Evolutionary conservation across 2,888 invertebrate species (phyloP).

Genomic region (Sialis fuliginosa): DNA sequence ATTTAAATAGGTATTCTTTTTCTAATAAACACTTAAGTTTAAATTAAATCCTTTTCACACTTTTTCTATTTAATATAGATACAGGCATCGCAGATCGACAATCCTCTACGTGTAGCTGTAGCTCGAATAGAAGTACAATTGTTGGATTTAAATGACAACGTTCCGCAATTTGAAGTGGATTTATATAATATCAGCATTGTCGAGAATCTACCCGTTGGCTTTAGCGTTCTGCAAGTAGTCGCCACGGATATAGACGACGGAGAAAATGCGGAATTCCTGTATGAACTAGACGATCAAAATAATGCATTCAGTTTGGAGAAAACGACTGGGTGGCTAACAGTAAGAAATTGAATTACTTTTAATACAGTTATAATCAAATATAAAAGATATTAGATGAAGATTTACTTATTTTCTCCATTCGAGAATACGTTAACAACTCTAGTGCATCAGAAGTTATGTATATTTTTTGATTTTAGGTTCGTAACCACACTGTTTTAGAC

Average conservation of each 20-base stretch:
- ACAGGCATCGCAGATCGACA: constrained; percentile 63
- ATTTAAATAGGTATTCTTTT: too few relatives aligned
- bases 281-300: constrained; percentile 52
- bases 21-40: too few relatives aligned
- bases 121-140: constrained; percentile 59
- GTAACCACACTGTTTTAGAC: constrained; percentile 52
- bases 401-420: too few relatives aligned
- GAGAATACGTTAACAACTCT: too few relatives aligned
- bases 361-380: too few relatives aligned
- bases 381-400: too few relatives aligned
- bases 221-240: constrained; percentile 47
- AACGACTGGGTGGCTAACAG: constrained; percentile 71
- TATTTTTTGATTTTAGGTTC: constrained; percentile 16
- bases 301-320: constrained; percentile 69
- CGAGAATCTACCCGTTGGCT: constrained; percentile 75
- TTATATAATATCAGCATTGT: constrained; percentile 84
- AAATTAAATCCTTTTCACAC: too few relatives aligned
- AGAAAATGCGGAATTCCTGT: constrained; percentile 70
- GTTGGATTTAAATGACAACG: constrained; percentile 64
- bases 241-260: constrained; percentile 70
- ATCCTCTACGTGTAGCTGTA: constrained; percentile 53
- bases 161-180: constrained; percentile 76
- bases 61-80: constrained; percentile 33
- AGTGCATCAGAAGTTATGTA: too few relatives aligned
- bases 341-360: constrained; percentile 28